Evolutionary conservation across 2,888 invertebrate genomes (phyloP).

Genomic region (Campopleginae sp.): DNA sequence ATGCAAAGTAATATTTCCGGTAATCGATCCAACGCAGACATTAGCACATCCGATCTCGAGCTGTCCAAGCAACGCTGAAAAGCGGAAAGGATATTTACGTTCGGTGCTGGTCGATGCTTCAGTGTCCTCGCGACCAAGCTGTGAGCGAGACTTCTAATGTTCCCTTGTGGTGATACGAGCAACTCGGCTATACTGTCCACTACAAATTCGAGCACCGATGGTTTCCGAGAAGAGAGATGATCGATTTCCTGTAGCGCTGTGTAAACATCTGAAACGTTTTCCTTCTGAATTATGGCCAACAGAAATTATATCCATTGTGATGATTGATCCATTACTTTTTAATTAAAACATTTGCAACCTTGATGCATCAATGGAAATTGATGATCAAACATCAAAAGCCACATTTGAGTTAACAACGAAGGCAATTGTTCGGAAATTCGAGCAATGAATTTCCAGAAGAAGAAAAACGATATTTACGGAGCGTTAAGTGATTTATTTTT

Average conservation of each 20-base stretch:
- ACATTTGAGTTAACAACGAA: not conserved
- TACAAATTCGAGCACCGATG: constrained; percentile 88
- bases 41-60: constrained; percentile 91
- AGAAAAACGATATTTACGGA: not conserved
- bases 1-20: constrained; percentile 93
- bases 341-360: too few relatives aligned
- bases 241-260: constrained; percentile 91
- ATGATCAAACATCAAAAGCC: not conserved
- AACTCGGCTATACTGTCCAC: constrained; percentile 88
- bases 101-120: constrained; percentile 88
- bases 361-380: too few relatives aligned
- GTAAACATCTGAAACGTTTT: constrained; percentile 85
- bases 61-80: constrained; percentile 93
- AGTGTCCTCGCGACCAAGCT: constrained; percentile 89
- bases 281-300: too few relatives aligned
- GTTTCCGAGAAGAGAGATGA: constrained; percentile 89
- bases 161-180: constrained; percentile 86
- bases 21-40: constrained; percentile 91
- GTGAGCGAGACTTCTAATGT: constrained; percentile 90
- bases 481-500: not conserved
- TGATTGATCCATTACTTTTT: too few relatives aligned
- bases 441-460: not conserved
- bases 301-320: too few relatives aligned
- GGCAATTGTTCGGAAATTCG: not conserved
- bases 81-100: constrained; percentile 89